These are phyloP conservation scores for Scomber scombrus DNA, from an alignment of 2,113 vertebrate genomes.

Conservation along the genomic window DNA sequence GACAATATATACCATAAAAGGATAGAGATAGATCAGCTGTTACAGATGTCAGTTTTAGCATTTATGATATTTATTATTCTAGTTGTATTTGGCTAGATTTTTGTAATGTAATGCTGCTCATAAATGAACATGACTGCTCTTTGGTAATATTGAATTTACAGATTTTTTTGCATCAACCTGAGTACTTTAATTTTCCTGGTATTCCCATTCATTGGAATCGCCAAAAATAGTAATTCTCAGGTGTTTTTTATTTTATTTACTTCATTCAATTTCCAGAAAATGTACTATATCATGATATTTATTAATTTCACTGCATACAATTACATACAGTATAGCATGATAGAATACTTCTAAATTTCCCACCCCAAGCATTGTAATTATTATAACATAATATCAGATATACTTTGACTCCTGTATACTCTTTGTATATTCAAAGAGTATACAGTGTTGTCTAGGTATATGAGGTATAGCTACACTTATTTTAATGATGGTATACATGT, in stretches of 20 bases:
- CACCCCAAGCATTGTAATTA: neutral
- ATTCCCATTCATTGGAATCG: too few species aligned
- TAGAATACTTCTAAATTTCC: neutral
- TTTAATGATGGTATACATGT: neutral
- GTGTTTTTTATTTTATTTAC: too few species aligned
- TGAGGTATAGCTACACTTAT: neutral
- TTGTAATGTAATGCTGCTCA: neutral
- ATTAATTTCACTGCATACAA: neutral
- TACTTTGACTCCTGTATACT: too few species aligned
- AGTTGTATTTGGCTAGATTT: neutral
- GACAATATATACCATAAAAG: neutral
- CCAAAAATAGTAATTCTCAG: too few species aligned
- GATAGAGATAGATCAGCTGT: neutral
- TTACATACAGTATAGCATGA: neutral
- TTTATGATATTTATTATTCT: constrained; percentile 1
- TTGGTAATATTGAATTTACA: too few species aligned
- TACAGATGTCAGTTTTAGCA: neutral
- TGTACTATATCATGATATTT: neutral
- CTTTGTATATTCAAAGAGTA: too few species aligned
- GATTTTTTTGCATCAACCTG: too few species aligned
- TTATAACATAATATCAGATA: neutral
- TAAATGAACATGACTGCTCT: neutral
- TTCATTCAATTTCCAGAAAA: neutral
- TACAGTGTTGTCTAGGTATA: neutral
- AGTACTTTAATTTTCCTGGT: too few species aligned